phyloP scores from a whole-genome alignment of 1,140 invertebrate species.

The Lepidurus couesii region DNA sequence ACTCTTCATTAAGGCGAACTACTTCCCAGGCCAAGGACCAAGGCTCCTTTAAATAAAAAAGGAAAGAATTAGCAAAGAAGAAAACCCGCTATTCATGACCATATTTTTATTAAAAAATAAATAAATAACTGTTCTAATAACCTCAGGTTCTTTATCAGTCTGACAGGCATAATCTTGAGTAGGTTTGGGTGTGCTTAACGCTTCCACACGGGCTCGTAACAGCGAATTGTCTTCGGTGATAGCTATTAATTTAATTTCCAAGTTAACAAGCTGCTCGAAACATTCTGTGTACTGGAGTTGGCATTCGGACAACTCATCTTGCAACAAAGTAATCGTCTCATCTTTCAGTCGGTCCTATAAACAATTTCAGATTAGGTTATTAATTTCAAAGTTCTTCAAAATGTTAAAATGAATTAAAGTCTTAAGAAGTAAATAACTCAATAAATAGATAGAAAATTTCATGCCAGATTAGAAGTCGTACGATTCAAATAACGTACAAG shows the following conservation, averaged over 20 bases:
- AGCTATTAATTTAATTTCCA: neutral
- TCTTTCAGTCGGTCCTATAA: neutral
- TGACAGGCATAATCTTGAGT: neutral
- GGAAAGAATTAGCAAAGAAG: neutral
- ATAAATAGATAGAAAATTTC: neutral
- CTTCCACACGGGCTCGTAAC: neutral
- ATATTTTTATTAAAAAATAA: neutral
- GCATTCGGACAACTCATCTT: constrained; percentile 9
- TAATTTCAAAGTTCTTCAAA: too few relatives aligned
- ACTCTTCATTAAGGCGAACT: neutral
- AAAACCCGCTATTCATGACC: neutral
- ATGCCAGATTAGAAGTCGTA: neutral
- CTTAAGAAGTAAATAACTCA: too few relatives aligned
- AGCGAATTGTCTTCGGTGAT: neutral
- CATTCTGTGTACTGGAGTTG: constrained; percentile 2
- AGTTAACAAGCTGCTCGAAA: neutral
- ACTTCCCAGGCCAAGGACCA: neutral
- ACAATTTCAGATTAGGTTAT: too few relatives aligned
- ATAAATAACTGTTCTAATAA: neutral
- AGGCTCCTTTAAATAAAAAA: neutral
- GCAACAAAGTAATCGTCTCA: neutral
- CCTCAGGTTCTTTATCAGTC: neutral
- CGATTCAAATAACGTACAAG: neutral
- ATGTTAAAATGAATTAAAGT: too few relatives aligned
- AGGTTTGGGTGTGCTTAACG: neutral